A percentile compares a stretch with the other conserved stretches of the same genome.
Conservation (phyloP, 2,888 invertebrate genomes). For the Drepanosiphum platanoidis region DNA sequence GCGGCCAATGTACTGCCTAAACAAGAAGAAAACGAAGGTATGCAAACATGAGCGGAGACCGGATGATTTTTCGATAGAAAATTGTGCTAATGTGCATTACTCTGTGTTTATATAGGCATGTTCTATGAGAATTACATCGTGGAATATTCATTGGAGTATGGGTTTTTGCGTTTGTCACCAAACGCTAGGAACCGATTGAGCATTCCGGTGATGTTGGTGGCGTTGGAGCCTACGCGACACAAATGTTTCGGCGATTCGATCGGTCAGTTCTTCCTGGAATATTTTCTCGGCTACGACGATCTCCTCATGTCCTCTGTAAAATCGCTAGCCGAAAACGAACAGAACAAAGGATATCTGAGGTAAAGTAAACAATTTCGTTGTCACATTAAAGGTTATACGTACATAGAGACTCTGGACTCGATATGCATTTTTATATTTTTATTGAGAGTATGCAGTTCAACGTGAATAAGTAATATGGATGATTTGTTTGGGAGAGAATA, state of each 20-base stretch:
- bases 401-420: too few species aligned
- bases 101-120: too few species aligned
- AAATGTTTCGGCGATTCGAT: conserved; percentile 94
- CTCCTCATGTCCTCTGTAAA: conserved; percentile 96
- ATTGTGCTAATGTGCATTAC: background rate
- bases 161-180: conserved; percentile 89
- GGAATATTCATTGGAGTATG: conserved; percentile 97
- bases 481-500: too few species aligned
- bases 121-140: conserved; percentile 94
- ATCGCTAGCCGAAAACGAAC: conserved; percentile 92
- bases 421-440: too few species aligned
- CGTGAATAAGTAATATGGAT: too few species aligned
- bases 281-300: conserved; percentile 97
- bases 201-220: conserved; percentile 89
- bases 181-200: conserved; percentile 86
- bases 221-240: conserved; percentile 86
- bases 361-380: conserved; percentile 66
- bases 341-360: conserved; percentile 94
- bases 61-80: background rate
- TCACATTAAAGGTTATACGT: too few species aligned
- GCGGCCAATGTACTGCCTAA: background rate
- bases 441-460: too few species aligned
- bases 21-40: conserved; percentile 24
- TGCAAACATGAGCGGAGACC: background rate
- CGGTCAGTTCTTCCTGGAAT: conserved; percentile 88